phyloP scores from a whole-genome alignment of 37 sponge, comb jelly and placozoan species.

The Mnemiopsis leidyi region DNA sequence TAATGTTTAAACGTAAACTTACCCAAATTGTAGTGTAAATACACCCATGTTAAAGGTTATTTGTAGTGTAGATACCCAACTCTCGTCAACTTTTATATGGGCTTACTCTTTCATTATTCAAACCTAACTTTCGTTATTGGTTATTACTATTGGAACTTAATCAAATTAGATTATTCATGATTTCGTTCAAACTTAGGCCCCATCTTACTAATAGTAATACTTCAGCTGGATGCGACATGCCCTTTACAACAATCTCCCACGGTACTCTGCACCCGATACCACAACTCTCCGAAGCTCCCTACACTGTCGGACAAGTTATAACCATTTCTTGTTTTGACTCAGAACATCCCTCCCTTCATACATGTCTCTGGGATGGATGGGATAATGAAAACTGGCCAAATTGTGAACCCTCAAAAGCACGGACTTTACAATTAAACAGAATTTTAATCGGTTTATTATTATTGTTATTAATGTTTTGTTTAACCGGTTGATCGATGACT shows the following conservation, averaged over 20 bases:
- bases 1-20: too few species aligned
- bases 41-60: too few species aligned
- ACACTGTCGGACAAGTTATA: not conserved
- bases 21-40: too few species aligned
- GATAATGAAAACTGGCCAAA: constrained; percentile 50
- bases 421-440: not conserved
- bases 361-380: constrained; percentile 61
- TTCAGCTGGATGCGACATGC: constrained; percentile 21
- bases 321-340: constrained; percentile 22
- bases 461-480: not conserved
- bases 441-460: not conserved
- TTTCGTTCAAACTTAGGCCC: too few species aligned
- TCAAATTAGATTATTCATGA: too few species aligned
- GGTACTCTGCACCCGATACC: constrained; percentile 7
- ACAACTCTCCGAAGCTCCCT: not conserved
- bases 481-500: not conserved
- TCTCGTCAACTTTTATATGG: too few species aligned
- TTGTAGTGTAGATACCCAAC: too few species aligned
- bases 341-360: not conserved
- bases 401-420: not conserved
- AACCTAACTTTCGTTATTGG: too few species aligned
- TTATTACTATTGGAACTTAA: too few species aligned
- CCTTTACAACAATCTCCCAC: constrained; percentile 20
- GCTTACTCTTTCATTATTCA: too few species aligned
- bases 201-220: too few species aligned